phyloP scores from a whole-genome alignment of 2,797 vertebrate species.

The Sebastes ruberrimus region DNA sequence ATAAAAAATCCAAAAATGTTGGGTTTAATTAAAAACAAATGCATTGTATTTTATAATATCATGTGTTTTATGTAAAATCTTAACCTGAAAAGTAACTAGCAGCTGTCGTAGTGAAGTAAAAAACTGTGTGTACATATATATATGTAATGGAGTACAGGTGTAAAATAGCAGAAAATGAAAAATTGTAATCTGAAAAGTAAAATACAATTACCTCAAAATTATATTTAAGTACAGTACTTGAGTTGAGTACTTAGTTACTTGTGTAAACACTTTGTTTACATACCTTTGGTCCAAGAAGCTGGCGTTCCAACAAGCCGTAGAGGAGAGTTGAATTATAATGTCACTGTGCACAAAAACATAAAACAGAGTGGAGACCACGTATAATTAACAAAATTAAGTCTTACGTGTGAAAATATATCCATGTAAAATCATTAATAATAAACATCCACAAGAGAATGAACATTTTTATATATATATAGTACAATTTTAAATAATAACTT shows the following conservation, averaged over 20 bases:
- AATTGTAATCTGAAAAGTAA: background rate
- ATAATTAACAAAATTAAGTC: background rate
- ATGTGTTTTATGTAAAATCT: background rate
- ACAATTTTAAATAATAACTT: background rate
- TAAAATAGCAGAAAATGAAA: background rate
- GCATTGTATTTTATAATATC: background rate
- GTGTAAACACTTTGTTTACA: conserved; percentile 10
- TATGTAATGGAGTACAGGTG: background rate
- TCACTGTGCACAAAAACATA: conserved; percentile 78
- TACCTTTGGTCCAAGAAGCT: conserved; percentile 98
- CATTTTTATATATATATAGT: background rate
- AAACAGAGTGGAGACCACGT: background rate
- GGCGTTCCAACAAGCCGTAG: conserved; percentile 96
- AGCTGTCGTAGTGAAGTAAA: background rate
- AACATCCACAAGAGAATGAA: background rate
- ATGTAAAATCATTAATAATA: background rate
- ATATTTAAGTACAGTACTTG: fast-evolving
- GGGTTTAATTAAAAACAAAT: background rate
- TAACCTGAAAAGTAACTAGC: background rate
- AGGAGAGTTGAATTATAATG: conserved; percentile 92
- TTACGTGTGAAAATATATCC: background rate
- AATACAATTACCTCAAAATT: background rate
- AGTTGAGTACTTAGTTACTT: background rate
- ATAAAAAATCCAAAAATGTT: background rate
- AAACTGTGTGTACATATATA: no score